Evolutionary conservation across 2,888 invertebrate species (phyloP).

Genomic region (Callyntrura guangdongensis): DNA sequence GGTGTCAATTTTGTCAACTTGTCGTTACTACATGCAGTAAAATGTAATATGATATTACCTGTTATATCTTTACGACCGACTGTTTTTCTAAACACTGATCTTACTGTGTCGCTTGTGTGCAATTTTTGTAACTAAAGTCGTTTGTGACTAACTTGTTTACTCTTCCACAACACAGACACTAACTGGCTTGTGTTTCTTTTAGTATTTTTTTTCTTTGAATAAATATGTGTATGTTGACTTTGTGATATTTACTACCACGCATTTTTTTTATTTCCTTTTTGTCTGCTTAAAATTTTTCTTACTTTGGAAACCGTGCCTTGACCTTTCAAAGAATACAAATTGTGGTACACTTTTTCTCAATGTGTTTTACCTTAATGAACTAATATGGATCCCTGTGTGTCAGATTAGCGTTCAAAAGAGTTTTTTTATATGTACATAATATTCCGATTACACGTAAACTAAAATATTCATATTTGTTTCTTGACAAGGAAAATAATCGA

Average conservation of each 20-base stretch:
- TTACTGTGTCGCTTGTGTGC: background rate
- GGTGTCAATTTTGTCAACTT: too few species aligned
- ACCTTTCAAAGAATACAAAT: slow-evolving; percentile 54
- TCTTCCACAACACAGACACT: background rate
- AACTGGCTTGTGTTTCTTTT: slow-evolving; percentile 34
- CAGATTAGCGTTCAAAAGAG: slow-evolving; percentile 18
- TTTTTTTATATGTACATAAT: background rate
- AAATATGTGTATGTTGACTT: background rate
- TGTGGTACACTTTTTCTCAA: slow-evolving; percentile 41
- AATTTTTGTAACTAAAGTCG: background rate
- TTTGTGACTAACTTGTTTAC: background rate
- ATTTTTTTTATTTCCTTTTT: background rate
- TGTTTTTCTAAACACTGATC: too few species aligned
- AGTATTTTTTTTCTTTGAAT: background rate
- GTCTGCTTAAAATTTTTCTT: slow-evolving; percentile 25
- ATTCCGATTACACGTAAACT: too few species aligned
- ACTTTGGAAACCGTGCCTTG: slow-evolving; percentile 33
- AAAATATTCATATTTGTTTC: too few species aligned
- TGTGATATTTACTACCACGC: background rate
- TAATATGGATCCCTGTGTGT: slow-evolving; percentile 27
- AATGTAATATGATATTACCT: background rate
- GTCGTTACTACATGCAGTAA: background rate
- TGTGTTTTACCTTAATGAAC: slow-evolving; percentile 17
- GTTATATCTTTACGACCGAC: too few species aligned
- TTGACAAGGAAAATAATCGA: background rate